Evolutionary conservation across 2,797 vertebrate species (phyloP).

Genomic region (Caiman crocodilus): DNA sequence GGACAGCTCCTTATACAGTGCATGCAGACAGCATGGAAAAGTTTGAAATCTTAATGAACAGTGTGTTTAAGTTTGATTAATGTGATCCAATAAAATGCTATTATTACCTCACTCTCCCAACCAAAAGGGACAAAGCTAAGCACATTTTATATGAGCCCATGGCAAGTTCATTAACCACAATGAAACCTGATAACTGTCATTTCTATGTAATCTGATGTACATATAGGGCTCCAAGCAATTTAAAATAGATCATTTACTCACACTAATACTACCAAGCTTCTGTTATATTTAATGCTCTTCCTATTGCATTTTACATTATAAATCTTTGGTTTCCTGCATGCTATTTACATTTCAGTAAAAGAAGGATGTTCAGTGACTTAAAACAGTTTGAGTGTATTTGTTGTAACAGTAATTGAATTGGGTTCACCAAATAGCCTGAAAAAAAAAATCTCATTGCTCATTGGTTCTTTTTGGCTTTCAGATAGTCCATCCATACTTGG

Average conservation of each 20-base stretch:
- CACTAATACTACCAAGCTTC: neutral
- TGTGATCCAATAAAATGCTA: slow-evolving; percentile 26
- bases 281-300: neutral
- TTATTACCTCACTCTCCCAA: slow-evolving; percentile 14
- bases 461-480: neutral
- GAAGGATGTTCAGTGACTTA: neutral
- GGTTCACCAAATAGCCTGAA: neutral
- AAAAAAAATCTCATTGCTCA: neutral
- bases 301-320: neutral
- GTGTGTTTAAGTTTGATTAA: neutral
- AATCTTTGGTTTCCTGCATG: slow-evolving; percentile 3
- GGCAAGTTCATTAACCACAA: neutral
- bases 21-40: neutral
- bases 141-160: neutral
- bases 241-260: neutral
- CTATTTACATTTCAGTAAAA: neutral
- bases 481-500: neutral
- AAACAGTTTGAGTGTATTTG: neutral
- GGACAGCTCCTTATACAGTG: neutral
- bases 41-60: neutral
- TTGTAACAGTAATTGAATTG: neutral
- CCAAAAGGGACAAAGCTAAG: slow-evolving; percentile 2
- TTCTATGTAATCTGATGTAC: neutral
- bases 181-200: neutral
- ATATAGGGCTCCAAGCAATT: neutral